Conservation (phyloP, 2,797 vertebrate genomes). For the Myiothlypis coronata region DNA sequence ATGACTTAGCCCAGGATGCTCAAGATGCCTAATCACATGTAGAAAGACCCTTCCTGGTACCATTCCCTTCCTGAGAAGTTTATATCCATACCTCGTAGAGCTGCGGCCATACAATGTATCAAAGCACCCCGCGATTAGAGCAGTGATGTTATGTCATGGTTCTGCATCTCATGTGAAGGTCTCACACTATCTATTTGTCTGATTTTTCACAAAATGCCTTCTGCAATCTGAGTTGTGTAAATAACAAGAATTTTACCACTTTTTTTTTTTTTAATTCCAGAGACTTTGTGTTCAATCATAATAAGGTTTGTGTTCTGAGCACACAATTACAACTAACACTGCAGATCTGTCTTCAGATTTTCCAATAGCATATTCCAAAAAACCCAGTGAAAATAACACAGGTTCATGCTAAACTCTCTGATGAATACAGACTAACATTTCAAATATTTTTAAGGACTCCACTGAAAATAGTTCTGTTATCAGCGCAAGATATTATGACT, state of each 20-base stretch:
- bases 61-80: neutral
- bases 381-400: neutral
- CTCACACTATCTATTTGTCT: neutral
- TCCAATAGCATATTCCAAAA: neutral
- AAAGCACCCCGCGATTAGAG: fast-evolving
- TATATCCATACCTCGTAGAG: neutral
- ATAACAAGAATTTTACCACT: neutral
- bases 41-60: neutral
- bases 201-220: neutral
- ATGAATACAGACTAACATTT: neutral
- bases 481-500: neutral
- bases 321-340: neutral
- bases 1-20: neutral
- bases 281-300: neutral
- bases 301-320: neutral
- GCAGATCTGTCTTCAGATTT: neutral
- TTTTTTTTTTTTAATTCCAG: neutral
- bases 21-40: neutral
- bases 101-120: fast-evolving
- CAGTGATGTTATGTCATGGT: neutral
- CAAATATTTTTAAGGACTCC: neutral
- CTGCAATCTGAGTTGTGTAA: neutral
- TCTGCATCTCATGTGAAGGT: fast-evolving
- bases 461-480: neutral
- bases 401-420: neutral